A percentile compares a stretch with the other conserved stretches of the same genome.
phyloP scores from a whole-genome alignment of 2,888 invertebrate genomes.

The Drosophila barbarae region DNA sequence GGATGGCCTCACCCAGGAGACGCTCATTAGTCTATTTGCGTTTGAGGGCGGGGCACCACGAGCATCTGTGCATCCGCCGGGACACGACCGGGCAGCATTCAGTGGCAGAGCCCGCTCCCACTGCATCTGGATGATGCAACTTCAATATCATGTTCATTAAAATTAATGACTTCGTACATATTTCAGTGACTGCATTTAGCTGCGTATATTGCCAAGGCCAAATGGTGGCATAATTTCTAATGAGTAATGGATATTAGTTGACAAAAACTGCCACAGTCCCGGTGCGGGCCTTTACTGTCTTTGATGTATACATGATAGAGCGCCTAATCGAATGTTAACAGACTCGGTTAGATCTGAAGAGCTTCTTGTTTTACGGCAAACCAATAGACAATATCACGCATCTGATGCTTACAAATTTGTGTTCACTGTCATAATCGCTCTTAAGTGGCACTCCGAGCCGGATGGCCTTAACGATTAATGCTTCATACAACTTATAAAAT shows the following conservation, averaged over 20 bases:
- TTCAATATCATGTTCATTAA: constrained; percentile 67
- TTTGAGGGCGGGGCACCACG: constrained; percentile 18
- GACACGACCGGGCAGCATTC: constrained; percentile 10
- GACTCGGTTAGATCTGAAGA: background rate
- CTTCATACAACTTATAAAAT: no score
- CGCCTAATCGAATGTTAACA: background rate
- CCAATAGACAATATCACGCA: background rate
- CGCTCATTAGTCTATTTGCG: constrained; percentile 57
- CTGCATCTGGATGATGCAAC: constrained; percentile 37
- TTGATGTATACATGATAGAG: background rate
- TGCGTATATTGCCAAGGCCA: constrained; percentile 5
- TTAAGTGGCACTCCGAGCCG: no score
- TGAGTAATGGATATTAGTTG: constrained; percentile 57
- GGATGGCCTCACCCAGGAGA: constrained; percentile 53
- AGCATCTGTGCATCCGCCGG: constrained; percentile 17
- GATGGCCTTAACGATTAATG: no score
- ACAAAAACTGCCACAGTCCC: background rate
- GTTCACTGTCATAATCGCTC: no score
- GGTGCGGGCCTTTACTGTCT: background rate
- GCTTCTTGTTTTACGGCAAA: background rate
- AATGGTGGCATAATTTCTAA: constrained; percentile 40
- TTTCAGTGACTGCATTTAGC: constrained; percentile 2
- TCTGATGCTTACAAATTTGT: no score
- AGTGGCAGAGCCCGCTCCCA: constrained; percentile 43
- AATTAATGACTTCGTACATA: constrained; percentile 63